These are phyloP conservation scores for Cyphomyrus discorhynchus DNA, from an alignment of 2,113 vertebrate species.

Conservation along the genomic window DNA sequence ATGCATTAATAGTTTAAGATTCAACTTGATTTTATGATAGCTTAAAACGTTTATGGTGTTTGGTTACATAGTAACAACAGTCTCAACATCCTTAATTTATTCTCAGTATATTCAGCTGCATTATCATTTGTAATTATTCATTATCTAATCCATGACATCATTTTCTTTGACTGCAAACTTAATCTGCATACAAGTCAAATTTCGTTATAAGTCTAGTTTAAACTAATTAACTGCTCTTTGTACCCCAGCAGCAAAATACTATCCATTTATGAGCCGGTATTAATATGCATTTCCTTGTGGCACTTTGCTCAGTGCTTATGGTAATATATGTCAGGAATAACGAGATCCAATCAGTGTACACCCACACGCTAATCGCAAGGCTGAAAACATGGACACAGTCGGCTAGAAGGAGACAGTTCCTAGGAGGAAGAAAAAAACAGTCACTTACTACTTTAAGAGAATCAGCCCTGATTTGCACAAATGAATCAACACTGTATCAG, in stretches of 20 bases:
- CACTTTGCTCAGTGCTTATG: constrained; percentile 13
- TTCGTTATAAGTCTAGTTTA: constrained; percentile 42
- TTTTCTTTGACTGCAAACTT: constrained; percentile 38
- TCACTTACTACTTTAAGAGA: constrained; percentile 19
- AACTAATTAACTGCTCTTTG: constrained; percentile 41
- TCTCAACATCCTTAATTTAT: background rate
- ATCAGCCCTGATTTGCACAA: constrained; percentile 23
- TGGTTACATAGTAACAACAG: background rate
- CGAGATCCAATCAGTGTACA: constrained; percentile 25
- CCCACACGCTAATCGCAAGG: constrained; percentile 28
- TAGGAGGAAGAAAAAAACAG: background rate
- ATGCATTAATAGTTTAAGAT: constrained; percentile 9
- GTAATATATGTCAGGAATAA: constrained; percentile 45
- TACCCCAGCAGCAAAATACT: constrained; percentile 21
- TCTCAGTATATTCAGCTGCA: background rate
- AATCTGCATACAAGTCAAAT: constrained; percentile 35
- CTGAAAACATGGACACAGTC: constrained; percentile 4
- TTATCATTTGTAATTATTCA: constrained; percentile 11
- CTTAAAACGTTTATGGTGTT: background rate
- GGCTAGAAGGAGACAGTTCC: background rate
- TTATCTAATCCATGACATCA: constrained; percentile 30
- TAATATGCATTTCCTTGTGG: constrained; percentile 27
- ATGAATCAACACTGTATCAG: constrained; percentile 28
- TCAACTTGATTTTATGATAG: background rate
- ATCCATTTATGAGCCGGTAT: constrained; percentile 24